These are phyloP conservation scores for Caenorhabditis latens DNA, from an alignment of 1,140 invertebrate species.

Conservation along the genomic window DNA sequence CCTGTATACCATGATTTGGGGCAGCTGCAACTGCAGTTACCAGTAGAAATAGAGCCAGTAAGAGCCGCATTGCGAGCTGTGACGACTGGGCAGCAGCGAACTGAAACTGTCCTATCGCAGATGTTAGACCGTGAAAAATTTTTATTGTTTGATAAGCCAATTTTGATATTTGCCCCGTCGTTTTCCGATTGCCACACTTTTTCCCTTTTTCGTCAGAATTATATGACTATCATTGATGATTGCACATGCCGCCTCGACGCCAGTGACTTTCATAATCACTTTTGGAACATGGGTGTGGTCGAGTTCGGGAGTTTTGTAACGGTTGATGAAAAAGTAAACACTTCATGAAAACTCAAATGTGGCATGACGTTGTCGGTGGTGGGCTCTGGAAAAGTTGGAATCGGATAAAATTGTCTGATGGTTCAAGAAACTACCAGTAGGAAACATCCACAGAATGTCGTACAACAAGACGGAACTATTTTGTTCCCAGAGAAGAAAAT, in stretches of 20 bases:
- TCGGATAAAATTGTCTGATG: too few species aligned
- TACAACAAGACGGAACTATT: too few species aligned
- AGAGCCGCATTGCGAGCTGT: slow-evolving; percentile 29
- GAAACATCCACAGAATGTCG: too few species aligned
- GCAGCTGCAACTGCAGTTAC: slow-evolving; percentile 33
- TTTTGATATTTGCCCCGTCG: slow-evolving; percentile 41
- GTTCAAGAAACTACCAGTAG: too few species aligned
- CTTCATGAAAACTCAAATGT: not conserved
- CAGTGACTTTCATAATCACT: slow-evolving; percentile 27
- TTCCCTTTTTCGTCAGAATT: not conserved
- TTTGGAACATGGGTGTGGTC: slow-evolving; percentile 34
- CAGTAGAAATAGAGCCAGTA: slow-evolving; percentile 49
- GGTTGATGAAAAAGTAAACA: not conserved
- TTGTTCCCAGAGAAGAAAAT: too few species aligned
- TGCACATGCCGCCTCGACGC: slow-evolving; percentile 37
- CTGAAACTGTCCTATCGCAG: slow-evolving; percentile 51
- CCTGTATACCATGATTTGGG: not conserved
- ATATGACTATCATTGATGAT: slow-evolving; percentile 27
- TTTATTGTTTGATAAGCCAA: slow-evolving; percentile 55
- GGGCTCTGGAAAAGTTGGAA: too few species aligned
- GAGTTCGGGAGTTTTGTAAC: not conserved
- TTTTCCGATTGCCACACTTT: slow-evolving; percentile 33
- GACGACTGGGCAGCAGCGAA: slow-evolving; percentile 24
- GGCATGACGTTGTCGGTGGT: not conserved
- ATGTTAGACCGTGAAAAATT: slow-evolving; percentile 29